A percentile compares a stretch with the other conserved stretches of the same genome.
These are phyloP conservation scores for Lathronympha strigana DNA, from an alignment of 2,888 invertebrate genomes.

Conservation along the genomic window DNA sequence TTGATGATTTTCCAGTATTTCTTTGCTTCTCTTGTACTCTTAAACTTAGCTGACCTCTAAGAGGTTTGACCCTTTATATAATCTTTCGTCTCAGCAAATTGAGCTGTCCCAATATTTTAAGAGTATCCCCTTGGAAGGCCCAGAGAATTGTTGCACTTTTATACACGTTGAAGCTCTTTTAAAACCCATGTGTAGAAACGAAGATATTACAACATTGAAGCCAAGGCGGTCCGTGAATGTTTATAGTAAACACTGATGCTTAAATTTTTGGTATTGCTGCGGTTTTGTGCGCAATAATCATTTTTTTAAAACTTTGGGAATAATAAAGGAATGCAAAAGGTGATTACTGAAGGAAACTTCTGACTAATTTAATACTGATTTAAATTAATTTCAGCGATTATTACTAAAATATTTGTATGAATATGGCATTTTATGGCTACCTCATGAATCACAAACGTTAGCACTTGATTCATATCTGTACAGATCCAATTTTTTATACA, in stretches of 20 bases:
- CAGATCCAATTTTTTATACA: conserved; percentile 65
- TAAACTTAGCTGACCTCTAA: too few species aligned
- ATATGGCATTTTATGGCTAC: conserved; percentile 83
- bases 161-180: too few species aligned
- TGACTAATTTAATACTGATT: conserved; percentile 64
- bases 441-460: conserved; percentile 79
- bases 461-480: conserved; percentile 68
- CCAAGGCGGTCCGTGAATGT: not conserved
- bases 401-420: conserved; percentile 47
- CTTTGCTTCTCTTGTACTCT: too few species aligned
- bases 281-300: not conserved
- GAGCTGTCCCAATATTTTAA: too few species aligned
- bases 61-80: too few species aligned
- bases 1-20: too few species aligned
- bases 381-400: conserved; percentile 43
- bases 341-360: conserved; percentile 49
- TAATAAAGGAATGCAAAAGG: conserved; percentile 70
- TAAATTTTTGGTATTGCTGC: not conserved
- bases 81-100: too few species aligned
- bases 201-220: not conserved
- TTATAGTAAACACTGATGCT: not conserved
- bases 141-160: too few species aligned
- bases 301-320: conserved; percentile 53
- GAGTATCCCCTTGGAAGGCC: too few species aligned
- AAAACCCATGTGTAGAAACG: too few species aligned